phyloP scores from a whole-genome alignment of 2,888 invertebrate species.

The Lissonota sp. region DNA sequence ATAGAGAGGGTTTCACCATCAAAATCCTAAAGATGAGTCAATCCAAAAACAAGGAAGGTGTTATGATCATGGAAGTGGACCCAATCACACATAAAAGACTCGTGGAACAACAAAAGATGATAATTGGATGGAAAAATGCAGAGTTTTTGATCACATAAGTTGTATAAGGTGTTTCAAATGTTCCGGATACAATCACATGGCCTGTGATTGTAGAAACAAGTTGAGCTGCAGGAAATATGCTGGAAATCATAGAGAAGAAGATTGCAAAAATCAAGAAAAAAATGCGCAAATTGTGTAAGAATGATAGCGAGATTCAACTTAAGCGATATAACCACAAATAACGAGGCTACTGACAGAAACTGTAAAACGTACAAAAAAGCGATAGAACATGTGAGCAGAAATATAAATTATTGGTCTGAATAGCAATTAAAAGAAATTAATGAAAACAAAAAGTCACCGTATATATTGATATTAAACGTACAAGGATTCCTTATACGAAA shows the following conservation, averaged over 20 bases:
- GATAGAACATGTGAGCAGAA: no score
- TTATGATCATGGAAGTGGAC: slow-evolving; percentile 10
- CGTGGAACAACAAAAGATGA: not conserved
- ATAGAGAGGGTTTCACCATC: not conserved
- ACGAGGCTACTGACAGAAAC: no score
- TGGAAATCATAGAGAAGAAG: slow-evolving; percentile 1
- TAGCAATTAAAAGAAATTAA: no score
- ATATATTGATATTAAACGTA: no score
- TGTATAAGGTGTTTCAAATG: slow-evolving; percentile 33
- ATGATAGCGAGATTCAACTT: not conserved
- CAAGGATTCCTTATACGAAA: no score
- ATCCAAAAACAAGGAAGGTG: not conserved
- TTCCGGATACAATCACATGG: slow-evolving; percentile 24
- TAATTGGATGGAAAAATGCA: slow-evolving; percentile 37
- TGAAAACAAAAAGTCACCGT: no score
- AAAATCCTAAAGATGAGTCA: not conserved
- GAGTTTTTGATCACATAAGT: slow-evolving; percentile 10
- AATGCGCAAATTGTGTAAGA: slow-evolving; percentile 20
- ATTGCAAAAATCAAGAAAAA: not conserved
- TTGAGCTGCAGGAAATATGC: slow-evolving; percentile 5
- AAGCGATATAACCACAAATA: no score
- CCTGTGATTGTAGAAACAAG: slow-evolving; percentile 20
- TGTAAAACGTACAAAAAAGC: no score
- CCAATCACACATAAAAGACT: slow-evolving; percentile 5
- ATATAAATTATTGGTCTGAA: no score